Base-by-base conservation (phyloP, 1,140 invertebrate genomes). In the Eumeta japonica region DNA sequence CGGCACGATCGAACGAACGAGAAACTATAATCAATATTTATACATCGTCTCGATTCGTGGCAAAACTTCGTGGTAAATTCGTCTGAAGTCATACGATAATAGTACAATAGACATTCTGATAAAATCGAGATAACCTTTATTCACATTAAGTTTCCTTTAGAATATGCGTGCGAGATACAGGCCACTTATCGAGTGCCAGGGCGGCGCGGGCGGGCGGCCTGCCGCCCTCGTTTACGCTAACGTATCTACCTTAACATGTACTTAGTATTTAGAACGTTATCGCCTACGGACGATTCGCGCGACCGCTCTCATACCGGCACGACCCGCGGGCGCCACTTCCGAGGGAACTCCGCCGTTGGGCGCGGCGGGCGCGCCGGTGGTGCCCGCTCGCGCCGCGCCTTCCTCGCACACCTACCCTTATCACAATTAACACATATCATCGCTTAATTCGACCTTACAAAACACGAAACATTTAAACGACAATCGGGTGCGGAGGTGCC, bases 151-250 rank as follows among this genome's bases (percentile, higher is more conserved):
- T 55, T 5, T 24, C 3, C 57, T 74, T 74, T 72, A 74, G 70
- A 74, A 74, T 68, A 66, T 70, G 65, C 61, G 59, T 70, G 60
- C 55, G 56, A 60, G n/a, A n/a, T n/a, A n/a, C n/a, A n/a, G n/a
- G n/a, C n/a, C n/a, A n/a, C n/a, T n/a, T n/a, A n/a, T 48, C 35
- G 43, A 40, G 42, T 39, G 43, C 17, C 35, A 13, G 27, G 13
- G n/a, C n/a, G 10, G 37, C 9, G 20, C 9, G 28, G 5, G 27
- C 7, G 13, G 12, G 10, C 28, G 9, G 4, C 13, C 27, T 10
- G 30, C 12, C 5, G 16, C 10, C 9, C 10, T 11, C 24, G 14
- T 16, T 31, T 19, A 10, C 32, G 16, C 18, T 7, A 7, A 24
- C 20, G 20, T n/a, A n/a, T 46, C 7, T 24, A 24, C 20, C n/a